Conservation (phyloP, 2,888 invertebrate species). For the Argyra leucocephala region DNA sequence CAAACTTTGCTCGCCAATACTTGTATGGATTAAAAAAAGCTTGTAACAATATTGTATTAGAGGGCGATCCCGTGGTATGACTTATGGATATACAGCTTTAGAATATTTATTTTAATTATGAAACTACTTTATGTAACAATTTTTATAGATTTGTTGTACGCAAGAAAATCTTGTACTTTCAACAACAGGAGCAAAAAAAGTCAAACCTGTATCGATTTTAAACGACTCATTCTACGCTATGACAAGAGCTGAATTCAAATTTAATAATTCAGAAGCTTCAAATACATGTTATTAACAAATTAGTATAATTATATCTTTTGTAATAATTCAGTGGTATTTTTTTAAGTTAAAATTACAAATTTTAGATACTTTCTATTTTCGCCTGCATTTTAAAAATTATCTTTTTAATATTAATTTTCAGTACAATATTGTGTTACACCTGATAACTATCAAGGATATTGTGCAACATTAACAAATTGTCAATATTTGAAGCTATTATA, state of each 20-base stretch:
- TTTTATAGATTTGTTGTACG: neutral
- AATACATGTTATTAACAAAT: too few relatives aligned
- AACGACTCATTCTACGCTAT: too few relatives aligned
- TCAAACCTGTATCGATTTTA: too few relatives aligned
- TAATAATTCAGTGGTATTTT: too few relatives aligned
- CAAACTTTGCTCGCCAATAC: conserved; percentile 32
- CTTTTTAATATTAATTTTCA: neutral
- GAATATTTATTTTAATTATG: neutral
- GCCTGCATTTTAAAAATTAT: neutral
- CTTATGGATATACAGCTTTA: neutral
- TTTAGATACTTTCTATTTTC: neutral
- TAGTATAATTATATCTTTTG: too few relatives aligned
- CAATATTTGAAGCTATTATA: conserved; percentile 35
- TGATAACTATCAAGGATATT: conserved; percentile 36
- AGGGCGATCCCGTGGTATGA: conserved; percentile 39
- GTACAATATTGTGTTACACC: conserved; percentile 35
- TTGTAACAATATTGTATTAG: conserved; percentile 34
- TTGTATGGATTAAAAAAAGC: conserved; percentile 32
- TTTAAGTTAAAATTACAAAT: too few relatives aligned
- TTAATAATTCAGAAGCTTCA: too few relatives aligned
- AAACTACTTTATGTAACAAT: neutral
- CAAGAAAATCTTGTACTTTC: neutral
- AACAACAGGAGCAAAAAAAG: too few relatives aligned
- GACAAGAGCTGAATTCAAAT: too few relatives aligned
- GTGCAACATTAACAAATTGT: conserved; percentile 34